Evolutionary conservation across 2,888 invertebrate species (phyloP).

Genomic region (Cephalotes varians): DNA sequence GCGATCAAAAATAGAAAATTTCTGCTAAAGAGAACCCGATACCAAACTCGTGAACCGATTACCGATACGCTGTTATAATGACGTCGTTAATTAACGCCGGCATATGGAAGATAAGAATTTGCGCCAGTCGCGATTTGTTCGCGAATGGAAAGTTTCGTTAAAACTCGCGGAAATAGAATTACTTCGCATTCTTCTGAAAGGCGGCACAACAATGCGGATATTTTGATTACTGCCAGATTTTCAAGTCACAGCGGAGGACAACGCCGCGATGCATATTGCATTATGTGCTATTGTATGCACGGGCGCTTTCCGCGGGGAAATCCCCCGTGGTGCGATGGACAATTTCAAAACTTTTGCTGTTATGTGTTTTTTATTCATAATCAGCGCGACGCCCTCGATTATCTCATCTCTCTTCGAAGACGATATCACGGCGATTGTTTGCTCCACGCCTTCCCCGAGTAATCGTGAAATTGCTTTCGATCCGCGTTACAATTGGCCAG

Average conservation of each 20-base stretch:
- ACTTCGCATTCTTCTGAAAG: neutral
- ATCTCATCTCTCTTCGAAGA: neutral
- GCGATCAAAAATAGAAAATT: neutral
- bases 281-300: slow-evolving; percentile 4
- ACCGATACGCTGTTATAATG: neutral
- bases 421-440: slow-evolving; percentile 5
- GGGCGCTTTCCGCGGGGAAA: neutral
- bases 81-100: neutral
- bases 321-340: neutral
- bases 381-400: neutral
- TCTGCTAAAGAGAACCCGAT: neutral
- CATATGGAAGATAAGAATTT: neutral
- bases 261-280: slow-evolving; percentile 27
- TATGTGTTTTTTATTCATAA: slow-evolving; percentile 38
- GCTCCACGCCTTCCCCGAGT: neutral
- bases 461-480: neutral
- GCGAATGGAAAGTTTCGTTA: neutral
- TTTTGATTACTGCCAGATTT: slow-evolving; percentile 4
- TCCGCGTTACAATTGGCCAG: neutral
- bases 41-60: neutral
- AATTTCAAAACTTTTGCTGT: slow-evolving; percentile 46
- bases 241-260: neutral
- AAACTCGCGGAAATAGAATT: neutral
- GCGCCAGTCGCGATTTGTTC: neutral
- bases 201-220: neutral